Conservation (phyloP, 1,140 invertebrate genomes). For the Macrobrachium rosenbergii region DNA sequence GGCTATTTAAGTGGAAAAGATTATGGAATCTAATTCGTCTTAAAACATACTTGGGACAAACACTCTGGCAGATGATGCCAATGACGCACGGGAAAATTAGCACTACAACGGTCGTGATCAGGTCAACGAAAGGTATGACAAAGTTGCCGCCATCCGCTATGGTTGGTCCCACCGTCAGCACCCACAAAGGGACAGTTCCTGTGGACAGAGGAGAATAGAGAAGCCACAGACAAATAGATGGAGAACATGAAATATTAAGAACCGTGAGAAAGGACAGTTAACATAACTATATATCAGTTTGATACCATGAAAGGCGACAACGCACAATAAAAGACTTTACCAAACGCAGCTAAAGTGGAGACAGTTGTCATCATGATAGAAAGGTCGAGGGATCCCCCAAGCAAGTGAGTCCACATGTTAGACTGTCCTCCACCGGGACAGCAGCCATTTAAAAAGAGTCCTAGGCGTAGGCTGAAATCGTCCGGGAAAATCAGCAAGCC, state of each 20-base stretch:
- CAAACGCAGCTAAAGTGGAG: conserved; percentile 68
- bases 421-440: conserved; percentile 93
- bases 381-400: conserved; percentile 90
- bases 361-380: conserved; percentile 82
- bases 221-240: background rate
- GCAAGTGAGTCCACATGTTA: conserved; percentile 93
- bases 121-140: conserved; percentile 84
- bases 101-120: conserved; percentile 80
- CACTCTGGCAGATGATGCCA: conserved; percentile 69
- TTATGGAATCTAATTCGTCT: no score
- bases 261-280: background rate
- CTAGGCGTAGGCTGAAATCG: conserved; percentile 73
- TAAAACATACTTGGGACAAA: conserved; percentile 73
- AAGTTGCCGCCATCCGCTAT: conserved; percentile 82
- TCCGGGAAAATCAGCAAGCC: conserved; percentile 10
- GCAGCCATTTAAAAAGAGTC: conserved; percentile 92
- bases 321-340: conserved; percentile 72
- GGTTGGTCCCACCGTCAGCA: conserved; percentile 70
- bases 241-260: background rate
- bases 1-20: no score
- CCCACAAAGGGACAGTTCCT: conserved; percentile 63
- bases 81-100: conserved; percentile 84
- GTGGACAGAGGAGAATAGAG: background rate
- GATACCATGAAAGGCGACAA: background rate
- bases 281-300: background rate